These are phyloP conservation scores for Ochropleura leucogaster DNA, from an alignment of 2,888 invertebrate genomes.

Conservation along the genomic window DNA sequence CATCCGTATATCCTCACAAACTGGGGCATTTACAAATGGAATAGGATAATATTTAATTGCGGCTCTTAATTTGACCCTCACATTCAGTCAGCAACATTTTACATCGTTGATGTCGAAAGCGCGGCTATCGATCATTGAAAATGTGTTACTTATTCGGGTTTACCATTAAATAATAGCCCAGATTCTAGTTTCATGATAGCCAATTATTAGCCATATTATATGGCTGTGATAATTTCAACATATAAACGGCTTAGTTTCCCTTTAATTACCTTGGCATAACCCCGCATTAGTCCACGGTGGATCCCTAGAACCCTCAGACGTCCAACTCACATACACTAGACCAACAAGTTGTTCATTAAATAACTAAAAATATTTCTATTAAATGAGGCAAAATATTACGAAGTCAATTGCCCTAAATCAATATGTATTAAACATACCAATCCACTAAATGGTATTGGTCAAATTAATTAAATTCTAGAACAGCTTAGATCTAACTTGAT, in stretches of 20 bases:
- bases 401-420: conserved; percentile 24
- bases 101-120: neutral
- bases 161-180: neutral
- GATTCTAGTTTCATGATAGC: neutral
- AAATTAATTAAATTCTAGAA: conserved; percentile 36
- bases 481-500: conserved; percentile 36
- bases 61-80: conserved; percentile 19
- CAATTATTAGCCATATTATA: neutral
- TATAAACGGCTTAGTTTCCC: neutral
- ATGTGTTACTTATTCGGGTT: neutral
- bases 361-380: too few species aligned
- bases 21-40: too few species aligned
- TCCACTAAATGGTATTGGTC: conserved; percentile 36
- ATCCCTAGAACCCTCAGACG: too few species aligned
- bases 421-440: conserved; percentile 22
- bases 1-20: too few species aligned
- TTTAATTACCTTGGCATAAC: neutral
- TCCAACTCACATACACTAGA: too few species aligned
- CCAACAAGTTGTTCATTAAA: neutral
- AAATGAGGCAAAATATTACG: too few species aligned
- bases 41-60: conserved; percentile 33
- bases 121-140: too few species aligned
- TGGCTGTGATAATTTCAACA: neutral
- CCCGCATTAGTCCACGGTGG: neutral
- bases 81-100: conserved; percentile 3